Conservation (phyloP, 2,797 vertebrate genomes). For the Cygnus olor region DNA sequence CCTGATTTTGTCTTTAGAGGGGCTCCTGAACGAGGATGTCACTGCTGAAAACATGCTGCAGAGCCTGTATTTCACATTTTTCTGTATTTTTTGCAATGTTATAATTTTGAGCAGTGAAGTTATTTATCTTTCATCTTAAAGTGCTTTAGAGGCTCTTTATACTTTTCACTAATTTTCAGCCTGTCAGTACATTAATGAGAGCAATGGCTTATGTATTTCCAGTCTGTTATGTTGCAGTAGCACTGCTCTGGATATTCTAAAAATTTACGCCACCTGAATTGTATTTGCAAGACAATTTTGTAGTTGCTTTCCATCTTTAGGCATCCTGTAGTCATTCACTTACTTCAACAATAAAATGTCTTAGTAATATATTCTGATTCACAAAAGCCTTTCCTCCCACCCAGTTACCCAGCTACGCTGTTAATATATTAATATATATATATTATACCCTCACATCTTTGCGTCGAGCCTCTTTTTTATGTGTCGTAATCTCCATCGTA, state of each 20-base stretch:
- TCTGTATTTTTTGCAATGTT: neutral
- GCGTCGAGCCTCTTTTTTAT: neutral
- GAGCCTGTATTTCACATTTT: neutral
- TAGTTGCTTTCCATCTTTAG: neutral
- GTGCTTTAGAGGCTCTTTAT: neutral
- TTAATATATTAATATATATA: too few species aligned
- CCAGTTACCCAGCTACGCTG: accelerated
- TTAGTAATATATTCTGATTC: neutral
- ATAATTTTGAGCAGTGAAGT: neutral
- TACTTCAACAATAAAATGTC: neutral
- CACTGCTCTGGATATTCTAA: neutral
- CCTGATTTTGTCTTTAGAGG: neutral
- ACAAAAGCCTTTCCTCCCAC: neutral
- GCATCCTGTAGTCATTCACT: accelerated
- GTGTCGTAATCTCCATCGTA: neutral
- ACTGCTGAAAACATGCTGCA: neutral
- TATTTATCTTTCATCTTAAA: neutral
- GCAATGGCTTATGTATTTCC: neutral
- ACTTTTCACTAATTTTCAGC: neutral
- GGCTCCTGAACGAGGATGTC: neutral
- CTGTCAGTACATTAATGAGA: neutral
- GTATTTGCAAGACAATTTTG: neutral
- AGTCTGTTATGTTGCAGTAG: neutral
- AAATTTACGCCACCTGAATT: neutral
- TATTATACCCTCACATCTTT: neutral